Conservation (phyloP, 2,113 vertebrate genomes). For the Monopterus albus region DNA sequence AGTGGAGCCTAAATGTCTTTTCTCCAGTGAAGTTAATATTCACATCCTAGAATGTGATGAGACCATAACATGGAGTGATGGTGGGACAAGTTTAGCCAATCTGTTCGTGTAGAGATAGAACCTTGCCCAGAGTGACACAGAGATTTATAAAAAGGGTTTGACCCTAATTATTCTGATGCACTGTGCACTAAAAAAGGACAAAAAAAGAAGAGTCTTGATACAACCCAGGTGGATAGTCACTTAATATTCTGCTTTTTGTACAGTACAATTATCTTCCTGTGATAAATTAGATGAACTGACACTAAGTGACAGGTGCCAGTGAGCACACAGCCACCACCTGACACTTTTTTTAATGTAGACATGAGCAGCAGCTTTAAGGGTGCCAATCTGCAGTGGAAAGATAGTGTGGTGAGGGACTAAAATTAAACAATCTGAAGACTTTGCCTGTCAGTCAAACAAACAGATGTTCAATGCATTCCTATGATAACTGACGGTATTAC, state of each 20-base stretch:
- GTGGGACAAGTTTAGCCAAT: background rate
- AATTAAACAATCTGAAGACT: conserved; percentile 33
- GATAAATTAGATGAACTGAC: conserved; percentile 32
- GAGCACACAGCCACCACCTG: conserved; percentile 16
- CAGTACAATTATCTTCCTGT: conserved; percentile 15
- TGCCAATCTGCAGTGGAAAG: conserved; percentile 26
- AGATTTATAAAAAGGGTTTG: background rate
- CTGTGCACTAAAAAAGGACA: background rate
- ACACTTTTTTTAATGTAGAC: conserved; percentile 21
- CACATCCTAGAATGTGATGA: conserved; percentile 47
- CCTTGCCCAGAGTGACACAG: background rate
- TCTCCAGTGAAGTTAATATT: conserved; percentile 56
- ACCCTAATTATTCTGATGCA: background rate
- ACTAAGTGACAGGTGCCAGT: conserved; percentile 39
- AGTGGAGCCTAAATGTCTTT: conserved; percentile 75
- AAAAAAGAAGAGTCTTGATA: background rate
- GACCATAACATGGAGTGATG: conserved; percentile 38
- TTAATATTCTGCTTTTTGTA: conserved; percentile 16
- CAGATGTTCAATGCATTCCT: conserved; percentile 8
- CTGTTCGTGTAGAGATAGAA: background rate
- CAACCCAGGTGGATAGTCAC: conserved; percentile 8
- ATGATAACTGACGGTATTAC: conserved; percentile 1
- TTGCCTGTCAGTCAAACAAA: conserved; percentile 13
- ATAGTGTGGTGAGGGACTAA: conserved; percentile 11
- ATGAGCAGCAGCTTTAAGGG: conserved; percentile 27